phyloP scores from a whole-genome alignment of 2,113 vertebrate species.

The Mastomys natalensis region DNA sequence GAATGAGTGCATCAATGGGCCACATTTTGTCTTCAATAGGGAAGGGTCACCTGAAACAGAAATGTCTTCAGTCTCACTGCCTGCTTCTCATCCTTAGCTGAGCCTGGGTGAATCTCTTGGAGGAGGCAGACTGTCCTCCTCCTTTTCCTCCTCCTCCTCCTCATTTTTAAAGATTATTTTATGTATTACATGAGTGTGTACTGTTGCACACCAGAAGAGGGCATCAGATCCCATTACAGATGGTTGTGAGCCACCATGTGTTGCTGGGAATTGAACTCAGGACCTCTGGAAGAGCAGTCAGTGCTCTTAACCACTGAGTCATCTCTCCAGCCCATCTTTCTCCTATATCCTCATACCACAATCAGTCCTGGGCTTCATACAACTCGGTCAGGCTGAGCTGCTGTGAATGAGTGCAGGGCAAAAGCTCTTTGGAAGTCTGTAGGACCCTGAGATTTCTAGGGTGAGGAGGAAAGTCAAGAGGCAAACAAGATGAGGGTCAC shows the following conservation, averaged over 20 bases:
- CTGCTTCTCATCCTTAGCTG: not conserved
- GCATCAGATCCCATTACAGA: too few relatives aligned
- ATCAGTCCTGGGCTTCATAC: not conserved
- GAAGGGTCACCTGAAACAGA: not conserved
- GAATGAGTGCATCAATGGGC: not conserved
- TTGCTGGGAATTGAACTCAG: too few relatives aligned
- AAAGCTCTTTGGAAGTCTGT: not conserved
- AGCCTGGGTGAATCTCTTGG: not conserved
- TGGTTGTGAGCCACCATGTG: too few relatives aligned
- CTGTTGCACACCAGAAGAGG: too few relatives aligned
- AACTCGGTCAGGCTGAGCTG: not conserved
- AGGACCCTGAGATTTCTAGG: not conserved
- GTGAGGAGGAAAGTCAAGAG: not conserved
- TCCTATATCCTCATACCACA: not conserved
- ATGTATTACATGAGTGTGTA: too few relatives aligned
- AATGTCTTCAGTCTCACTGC: not conserved
- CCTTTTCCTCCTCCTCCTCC: too few relatives aligned
- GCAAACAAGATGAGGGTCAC: not conserved
- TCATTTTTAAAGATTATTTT: too few relatives aligned
- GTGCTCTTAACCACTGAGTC: too few relatives aligned
- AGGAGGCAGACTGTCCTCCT: not conserved
- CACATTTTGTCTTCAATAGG: not conserved
- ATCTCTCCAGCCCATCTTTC: not conserved
- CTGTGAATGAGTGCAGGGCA: not conserved
- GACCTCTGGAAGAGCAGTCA: too few relatives aligned